Percentiles rank a stretch among this genome's conserved stretches.
Conservation (phyloP, 2,797 vertebrate species). For the Crossoptilon crossoptilon region DNA sequence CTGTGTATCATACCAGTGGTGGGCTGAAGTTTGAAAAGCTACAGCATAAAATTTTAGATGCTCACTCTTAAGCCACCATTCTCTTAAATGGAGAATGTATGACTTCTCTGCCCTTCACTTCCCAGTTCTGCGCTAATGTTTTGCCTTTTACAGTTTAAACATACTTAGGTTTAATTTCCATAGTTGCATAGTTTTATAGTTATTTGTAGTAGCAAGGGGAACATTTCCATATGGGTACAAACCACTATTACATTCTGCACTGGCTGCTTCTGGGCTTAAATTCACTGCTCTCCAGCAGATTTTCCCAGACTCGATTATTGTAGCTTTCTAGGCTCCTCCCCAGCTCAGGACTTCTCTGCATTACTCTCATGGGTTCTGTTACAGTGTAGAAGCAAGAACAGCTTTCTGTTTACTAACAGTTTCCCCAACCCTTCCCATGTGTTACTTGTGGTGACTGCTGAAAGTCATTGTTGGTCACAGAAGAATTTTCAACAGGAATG, state of each 20-base stretch:
- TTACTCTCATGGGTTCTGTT: not conserved
- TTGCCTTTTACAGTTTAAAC: not conserved
- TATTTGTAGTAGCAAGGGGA: not conserved
- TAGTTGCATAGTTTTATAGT: not conserved
- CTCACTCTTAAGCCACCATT: not conserved
- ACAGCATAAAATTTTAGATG: not conserved
- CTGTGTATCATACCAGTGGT: not conserved
- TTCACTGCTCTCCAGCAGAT: not conserved
- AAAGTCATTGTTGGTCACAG: not conserved
- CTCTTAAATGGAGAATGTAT: not conserved
- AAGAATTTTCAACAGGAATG: not conserved
- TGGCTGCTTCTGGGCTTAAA: not conserved
- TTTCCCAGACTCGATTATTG: not conserved
- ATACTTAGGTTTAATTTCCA: not conserved
- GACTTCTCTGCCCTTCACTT: not conserved
- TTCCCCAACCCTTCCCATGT: rapidly evolving
- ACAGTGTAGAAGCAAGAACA: not conserved
- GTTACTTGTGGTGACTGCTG: not conserved
- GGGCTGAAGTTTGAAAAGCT: not conserved
- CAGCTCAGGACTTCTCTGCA: not conserved
- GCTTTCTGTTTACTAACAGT: not conserved
- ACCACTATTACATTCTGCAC: not conserved
- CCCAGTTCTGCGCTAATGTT: not conserved
- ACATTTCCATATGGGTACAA: not conserved
- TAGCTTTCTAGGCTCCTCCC: not conserved